Conservation (phyloP, 2,797 vertebrate genomes). For the Ciconia nigra region DNA sequence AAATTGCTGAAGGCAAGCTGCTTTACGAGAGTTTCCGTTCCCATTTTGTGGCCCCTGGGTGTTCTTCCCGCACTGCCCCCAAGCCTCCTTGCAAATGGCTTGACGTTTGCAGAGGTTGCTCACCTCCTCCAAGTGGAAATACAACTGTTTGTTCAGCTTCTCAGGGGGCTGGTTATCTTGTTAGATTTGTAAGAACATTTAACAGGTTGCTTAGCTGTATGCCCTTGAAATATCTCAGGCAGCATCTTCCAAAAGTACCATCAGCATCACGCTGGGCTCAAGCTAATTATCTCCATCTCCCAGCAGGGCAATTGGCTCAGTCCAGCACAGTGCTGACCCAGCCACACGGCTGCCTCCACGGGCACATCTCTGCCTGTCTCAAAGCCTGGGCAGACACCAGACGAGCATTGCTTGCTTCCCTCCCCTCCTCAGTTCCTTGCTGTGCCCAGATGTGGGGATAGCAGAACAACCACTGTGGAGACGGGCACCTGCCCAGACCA, state of each 20-base stretch:
- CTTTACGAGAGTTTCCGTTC: neutral
- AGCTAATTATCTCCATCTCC: conserved; percentile 27
- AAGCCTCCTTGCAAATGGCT: neutral
- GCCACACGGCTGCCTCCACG: neutral
- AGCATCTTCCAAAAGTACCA: conserved; percentile 11
- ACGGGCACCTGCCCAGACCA: neutral
- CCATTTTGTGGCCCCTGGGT: neutral
- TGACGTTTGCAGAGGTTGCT: neutral
- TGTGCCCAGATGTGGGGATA: neutral
- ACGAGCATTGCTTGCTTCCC: neutral
- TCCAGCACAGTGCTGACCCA: neutral
- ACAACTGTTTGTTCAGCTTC: conserved; percentile 41
- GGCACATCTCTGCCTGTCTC: neutral
- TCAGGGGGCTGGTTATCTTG: conserved; percentile 48
- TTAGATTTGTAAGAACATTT: conserved; percentile 52
- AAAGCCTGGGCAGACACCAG: neutral
- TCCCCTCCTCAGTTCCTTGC: neutral
- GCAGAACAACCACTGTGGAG: neutral
- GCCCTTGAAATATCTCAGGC: conserved; percentile 31
- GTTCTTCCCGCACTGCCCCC: neutral
- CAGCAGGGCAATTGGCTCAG: neutral
- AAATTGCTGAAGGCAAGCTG: neutral
- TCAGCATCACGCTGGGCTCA: neutral
- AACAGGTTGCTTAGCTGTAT: neutral
- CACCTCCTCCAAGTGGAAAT: neutral